phyloP scores from a whole-genome alignment of 2,113 vertebrate genomes.

The Leptocoma aspasia region DNA sequence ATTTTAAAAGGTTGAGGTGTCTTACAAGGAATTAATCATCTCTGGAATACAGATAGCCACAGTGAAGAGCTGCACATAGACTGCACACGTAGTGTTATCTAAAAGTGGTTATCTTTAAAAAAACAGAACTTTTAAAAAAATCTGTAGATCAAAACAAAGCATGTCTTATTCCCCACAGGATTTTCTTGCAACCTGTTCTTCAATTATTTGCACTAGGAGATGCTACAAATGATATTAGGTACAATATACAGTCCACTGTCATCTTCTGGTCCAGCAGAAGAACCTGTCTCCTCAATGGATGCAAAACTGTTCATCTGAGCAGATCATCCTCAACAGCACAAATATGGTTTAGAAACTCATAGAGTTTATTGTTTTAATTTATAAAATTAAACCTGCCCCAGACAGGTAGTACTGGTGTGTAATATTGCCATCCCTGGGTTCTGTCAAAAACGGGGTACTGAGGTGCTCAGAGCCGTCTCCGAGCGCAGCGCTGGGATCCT shows the following conservation, averaged over 20 bases:
- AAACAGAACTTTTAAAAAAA: not conserved
- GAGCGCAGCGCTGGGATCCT: constrained; percentile 71
- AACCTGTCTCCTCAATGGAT: constrained; percentile 62
- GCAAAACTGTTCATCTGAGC: constrained; percentile 71
- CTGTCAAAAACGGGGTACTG: constrained; percentile 63
- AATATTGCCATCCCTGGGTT: constrained; percentile 70
- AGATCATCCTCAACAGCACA: constrained; percentile 74
- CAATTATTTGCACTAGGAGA: constrained; percentile 40
- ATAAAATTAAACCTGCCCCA: constrained; percentile 82
- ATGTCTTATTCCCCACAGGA: not conserved
- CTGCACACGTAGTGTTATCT: constrained; percentile 27
- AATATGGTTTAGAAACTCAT: constrained; percentile 75
- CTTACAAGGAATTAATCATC: not conserved
- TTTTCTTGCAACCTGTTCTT: constrained; percentile 55
- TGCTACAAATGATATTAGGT: constrained; percentile 44
- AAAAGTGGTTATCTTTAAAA: constrained; percentile 46
- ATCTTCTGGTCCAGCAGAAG: constrained; percentile 73
- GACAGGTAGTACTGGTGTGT: constrained; percentile 73
- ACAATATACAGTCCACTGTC: constrained; percentile 57
- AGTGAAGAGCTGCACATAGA: constrained; percentile 51
- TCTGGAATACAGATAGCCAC: constrained; percentile 38
- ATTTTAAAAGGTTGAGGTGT: constrained; percentile 15
- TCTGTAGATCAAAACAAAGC: constrained; percentile 34
- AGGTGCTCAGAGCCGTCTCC: constrained; percentile 70
- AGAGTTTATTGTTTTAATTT: constrained; percentile 81